Conservation (phyloP, 1,140 invertebrate genomes). For the Pinna nobilis region DNA sequence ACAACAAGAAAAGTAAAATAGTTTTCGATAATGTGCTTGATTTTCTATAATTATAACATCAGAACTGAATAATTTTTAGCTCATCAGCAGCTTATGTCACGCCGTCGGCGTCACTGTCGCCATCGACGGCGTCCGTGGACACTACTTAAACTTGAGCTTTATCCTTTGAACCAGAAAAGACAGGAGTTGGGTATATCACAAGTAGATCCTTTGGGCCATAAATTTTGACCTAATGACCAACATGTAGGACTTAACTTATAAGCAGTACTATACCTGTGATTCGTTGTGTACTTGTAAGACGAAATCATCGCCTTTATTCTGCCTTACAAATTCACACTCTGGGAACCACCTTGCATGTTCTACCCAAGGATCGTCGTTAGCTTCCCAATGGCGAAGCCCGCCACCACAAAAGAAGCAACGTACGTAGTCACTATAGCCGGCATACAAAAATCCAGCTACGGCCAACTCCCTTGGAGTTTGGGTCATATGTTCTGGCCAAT, state of each 20-base stretch:
- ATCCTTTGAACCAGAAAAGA: neutral
- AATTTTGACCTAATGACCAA: neutral
- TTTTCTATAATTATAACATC: too few species aligned
- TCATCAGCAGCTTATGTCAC: too few species aligned
- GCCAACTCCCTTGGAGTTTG: neutral
- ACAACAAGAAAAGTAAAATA: too few species aligned
- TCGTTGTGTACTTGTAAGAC: neutral
- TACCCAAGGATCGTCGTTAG: constrained; percentile 82
- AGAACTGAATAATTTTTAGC: too few species aligned
- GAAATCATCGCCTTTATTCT: constrained; percentile 16
- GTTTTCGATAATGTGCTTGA: too few species aligned
- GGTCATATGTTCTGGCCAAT: neutral
- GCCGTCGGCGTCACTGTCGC: neutral
- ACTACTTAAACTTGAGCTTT: neutral
- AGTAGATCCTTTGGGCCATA: too few species aligned
- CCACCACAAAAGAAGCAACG: constrained; percentile 9
- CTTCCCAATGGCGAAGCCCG: constrained; percentile 79
- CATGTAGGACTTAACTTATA: neutral
- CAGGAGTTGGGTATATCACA: neutral
- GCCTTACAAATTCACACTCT: constrained; percentile 77
- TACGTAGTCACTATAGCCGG: neutral
- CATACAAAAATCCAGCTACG: constrained; percentile 17
- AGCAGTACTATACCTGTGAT: neutral
- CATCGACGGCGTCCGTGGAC: neutral
- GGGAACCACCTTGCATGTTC: constrained; percentile 80